Conservation (phyloP, 2,888 invertebrate genomes). For the Beris morrisii region DNA sequence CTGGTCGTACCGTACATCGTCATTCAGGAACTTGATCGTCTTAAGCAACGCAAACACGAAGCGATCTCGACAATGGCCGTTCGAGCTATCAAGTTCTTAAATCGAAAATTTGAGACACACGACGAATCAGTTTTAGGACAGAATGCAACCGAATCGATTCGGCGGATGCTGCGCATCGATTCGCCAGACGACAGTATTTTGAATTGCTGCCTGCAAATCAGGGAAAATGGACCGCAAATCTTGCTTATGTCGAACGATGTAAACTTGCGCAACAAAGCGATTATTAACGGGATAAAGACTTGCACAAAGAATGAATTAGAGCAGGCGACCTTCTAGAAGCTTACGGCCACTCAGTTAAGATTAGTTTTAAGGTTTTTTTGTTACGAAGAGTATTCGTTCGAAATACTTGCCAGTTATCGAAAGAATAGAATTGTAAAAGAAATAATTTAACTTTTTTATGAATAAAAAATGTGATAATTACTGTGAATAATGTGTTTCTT, state of each 20-base stretch:
- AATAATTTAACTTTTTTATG: too few relatives aligned
- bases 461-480: too few relatives aligned
- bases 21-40: slow-evolving; percentile 59
- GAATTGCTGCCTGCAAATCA: slow-evolving; percentile 58
- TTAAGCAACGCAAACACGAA: slow-evolving; percentile 49
- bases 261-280: slow-evolving; percentile 59
- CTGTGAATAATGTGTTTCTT: too few relatives aligned
- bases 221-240: slow-evolving; percentile 51
- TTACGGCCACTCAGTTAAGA: not conserved
- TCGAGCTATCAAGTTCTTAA: slow-evolving; percentile 49
- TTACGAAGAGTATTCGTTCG: too few relatives aligned
- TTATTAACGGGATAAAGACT: slow-evolving; percentile 54
- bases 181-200: slow-evolving; percentile 60
- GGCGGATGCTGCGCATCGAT: slow-evolving; percentile 52
- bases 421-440: too few relatives aligned
- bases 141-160: slow-evolving; percentile 55
- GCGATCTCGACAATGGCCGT: slow-evolving; percentile 41
- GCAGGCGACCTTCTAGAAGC: not conserved
- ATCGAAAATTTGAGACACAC: slow-evolving; percentile 44
- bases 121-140: slow-evolving; percentile 51
- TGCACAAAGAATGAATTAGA: slow-evolving; percentile 47
- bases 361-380: too few relatives aligned
- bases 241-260: slow-evolving; percentile 59
- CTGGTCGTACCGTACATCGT: slow-evolving; percentile 59
- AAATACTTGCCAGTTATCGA: too few relatives aligned